phyloP scores from a whole-genome alignment of 2,888 invertebrate genomes.

The Phlogophora meticulosa region DNA sequence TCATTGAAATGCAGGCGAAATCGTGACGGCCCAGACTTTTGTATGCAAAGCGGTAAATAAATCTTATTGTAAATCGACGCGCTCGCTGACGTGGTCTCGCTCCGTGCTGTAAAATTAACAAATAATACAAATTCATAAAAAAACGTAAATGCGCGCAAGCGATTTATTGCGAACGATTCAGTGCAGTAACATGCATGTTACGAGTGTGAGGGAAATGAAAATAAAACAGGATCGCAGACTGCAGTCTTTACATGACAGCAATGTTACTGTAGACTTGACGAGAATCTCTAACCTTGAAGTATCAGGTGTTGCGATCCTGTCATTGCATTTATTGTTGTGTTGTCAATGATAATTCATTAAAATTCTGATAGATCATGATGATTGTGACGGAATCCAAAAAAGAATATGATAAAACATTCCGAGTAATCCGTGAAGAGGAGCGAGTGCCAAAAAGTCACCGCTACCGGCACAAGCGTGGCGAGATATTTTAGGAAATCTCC shows the following conservation, averaged over 20 bases:
- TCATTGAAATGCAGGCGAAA: slow-evolving; percentile 70
- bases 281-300: not conserved
- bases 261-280: slow-evolving; percentile 14
- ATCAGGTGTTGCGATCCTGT: not conserved
- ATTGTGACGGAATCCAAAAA: slow-evolving; percentile 37
- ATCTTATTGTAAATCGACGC: slow-evolving; percentile 61
- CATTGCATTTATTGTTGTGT: not conserved
- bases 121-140: slow-evolving; percentile 60
- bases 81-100: slow-evolving; percentile 69
- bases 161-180: slow-evolving; percentile 77
- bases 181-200: slow-evolving; percentile 66
- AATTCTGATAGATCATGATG: slow-evolving; percentile 38
- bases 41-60: slow-evolving; percentile 69
- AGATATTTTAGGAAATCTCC: slow-evolving; percentile 72
- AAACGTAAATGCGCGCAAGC: slow-evolving; percentile 70
- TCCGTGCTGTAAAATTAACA: slow-evolving; percentile 62
- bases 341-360: not conserved
- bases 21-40: slow-evolving; percentile 70
- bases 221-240: slow-evolving; percentile 10
- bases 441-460: slow-evolving; percentile 74
- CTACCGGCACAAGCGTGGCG: slow-evolving; percentile 63
- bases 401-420: slow-evolving; percentile 65
- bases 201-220: slow-evolving; percentile 38
- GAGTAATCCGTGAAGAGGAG: slow-evolving; percentile 60
- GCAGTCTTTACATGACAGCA: slow-evolving; percentile 17